Conservation (phyloP, 2,113 vertebrate genomes). For the Podiceps cristatus region DNA sequence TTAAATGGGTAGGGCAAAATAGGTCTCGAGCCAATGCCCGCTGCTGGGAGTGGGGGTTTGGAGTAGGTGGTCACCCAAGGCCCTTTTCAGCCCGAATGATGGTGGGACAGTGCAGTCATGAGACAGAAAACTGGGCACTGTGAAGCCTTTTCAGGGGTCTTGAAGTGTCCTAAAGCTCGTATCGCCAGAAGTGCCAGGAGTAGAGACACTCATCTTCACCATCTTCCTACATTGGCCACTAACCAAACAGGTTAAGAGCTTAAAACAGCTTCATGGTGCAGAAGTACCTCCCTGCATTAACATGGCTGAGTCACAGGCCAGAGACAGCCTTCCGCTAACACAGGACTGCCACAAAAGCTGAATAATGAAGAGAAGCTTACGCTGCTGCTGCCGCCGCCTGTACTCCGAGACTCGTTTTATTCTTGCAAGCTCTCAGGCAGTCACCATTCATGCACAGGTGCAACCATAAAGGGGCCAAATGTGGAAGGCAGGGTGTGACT, state of each 20-base stretch:
- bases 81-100: background rate
- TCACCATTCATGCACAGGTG: conserved; percentile 62
- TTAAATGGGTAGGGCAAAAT: background rate
- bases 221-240: background rate
- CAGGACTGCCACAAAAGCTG: conserved; percentile 15
- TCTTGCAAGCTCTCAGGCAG: conserved; percentile 33
- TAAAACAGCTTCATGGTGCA: background rate
- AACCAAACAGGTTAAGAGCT: fast-evolving
- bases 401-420: background rate
- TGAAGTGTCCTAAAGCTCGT: background rate
- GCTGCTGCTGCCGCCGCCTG: background rate
- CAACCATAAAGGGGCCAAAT: conserved; percentile 59
- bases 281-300: background rate
- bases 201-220: background rate
- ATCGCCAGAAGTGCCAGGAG: background rate
- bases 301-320: background rate
- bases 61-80: background rate
- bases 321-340: background rate
- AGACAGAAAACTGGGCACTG: background rate
- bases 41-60: background rate
- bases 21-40: background rate
- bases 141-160: background rate
- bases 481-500: conserved; percentile 65
- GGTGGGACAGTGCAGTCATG: background rate
- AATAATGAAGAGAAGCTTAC: conserved; percentile 37